These are phyloP conservation scores for Halcyon smyrnensis DNA, from an alignment of 2,797 vertebrate genomes.

Conservation along the genomic window DNA sequence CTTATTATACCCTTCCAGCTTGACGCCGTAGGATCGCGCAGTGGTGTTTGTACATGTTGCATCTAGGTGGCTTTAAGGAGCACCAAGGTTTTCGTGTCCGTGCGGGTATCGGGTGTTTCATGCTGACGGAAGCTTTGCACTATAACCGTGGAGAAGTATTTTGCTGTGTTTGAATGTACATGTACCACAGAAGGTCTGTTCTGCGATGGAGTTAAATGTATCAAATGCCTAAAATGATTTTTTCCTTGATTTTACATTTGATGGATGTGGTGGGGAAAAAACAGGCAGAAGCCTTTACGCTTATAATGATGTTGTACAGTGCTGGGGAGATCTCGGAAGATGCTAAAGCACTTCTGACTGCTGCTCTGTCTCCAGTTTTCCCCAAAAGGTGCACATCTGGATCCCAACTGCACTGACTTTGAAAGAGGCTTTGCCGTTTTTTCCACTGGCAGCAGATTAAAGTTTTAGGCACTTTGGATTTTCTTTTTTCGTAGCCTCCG, in stretches of 20 bases:
- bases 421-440: neutral
- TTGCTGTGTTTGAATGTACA: constrained; percentile 51
- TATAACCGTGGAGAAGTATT: constrained; percentile 21
- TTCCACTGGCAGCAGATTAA: neutral
- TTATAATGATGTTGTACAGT: neutral
- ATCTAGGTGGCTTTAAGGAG: neutral
- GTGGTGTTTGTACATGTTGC: neutral
- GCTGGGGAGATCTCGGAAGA: neutral
- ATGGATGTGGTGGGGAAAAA: neutral
- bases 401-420: neutral
- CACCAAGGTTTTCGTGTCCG: neutral
- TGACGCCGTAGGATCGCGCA: neutral
- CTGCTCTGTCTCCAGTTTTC: neutral
- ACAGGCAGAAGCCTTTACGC: neutral
- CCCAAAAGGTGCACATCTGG: neutral
- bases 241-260: neutral
- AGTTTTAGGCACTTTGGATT: rapidly evolving
- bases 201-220: constrained; percentile 21
- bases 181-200: constrained; percentile 36
- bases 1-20: neutral
- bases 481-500: neutral
- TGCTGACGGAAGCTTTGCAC: constrained; percentile 63
- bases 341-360: neutral
- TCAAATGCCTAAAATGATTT: neutral
- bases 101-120: neutral